phyloP scores from a whole-genome alignment of 2,113 vertebrate genomes.

The Oncorhynchus clarkii region DNA sequence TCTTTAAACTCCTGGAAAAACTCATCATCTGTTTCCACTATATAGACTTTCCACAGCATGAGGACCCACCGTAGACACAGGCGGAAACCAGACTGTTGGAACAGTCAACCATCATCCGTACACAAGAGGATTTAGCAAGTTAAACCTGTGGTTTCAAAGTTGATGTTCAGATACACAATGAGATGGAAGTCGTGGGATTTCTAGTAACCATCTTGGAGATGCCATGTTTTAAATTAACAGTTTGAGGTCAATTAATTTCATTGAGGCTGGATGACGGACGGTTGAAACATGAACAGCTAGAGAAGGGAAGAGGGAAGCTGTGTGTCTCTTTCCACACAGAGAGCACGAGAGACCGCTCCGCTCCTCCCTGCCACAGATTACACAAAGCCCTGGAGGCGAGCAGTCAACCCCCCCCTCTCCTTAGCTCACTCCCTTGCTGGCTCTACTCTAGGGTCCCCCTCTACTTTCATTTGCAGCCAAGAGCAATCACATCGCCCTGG shows the following conservation, averaged over 20 bases:
- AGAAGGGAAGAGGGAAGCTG: not conserved
- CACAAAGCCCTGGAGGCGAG: conserved; percentile 82
- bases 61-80: no score
- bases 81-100: no score
- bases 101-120: not conserved
- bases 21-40: no score
- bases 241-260: conserved; percentile 68
- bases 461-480: conserved; percentile 99
- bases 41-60: no score
- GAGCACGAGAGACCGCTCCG: conserved; percentile 1
- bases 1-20: no score
- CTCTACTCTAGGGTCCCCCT: conserved; percentile 76
- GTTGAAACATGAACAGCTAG: conserved; percentile 67
- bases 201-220: no score
- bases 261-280: conserved; percentile 67
- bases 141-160: no score
- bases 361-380: conserved; percentile 84
- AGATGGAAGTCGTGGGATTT: no score
- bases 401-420: not conserved
- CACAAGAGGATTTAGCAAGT: conserved; percentile 11
- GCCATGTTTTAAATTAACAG: conserved; percentile 67
- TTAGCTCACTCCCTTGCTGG: conserved; percentile 6
- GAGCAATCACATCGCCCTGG: conserved; percentile 99
- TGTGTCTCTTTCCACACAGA: conserved; percentile 62
- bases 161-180: no score